Evolutionary conservation across 2,888 invertebrate species (phyloP), one percentile per base, ranked within the genome.

Genomic region (Xylota sylvarum): DNA sequence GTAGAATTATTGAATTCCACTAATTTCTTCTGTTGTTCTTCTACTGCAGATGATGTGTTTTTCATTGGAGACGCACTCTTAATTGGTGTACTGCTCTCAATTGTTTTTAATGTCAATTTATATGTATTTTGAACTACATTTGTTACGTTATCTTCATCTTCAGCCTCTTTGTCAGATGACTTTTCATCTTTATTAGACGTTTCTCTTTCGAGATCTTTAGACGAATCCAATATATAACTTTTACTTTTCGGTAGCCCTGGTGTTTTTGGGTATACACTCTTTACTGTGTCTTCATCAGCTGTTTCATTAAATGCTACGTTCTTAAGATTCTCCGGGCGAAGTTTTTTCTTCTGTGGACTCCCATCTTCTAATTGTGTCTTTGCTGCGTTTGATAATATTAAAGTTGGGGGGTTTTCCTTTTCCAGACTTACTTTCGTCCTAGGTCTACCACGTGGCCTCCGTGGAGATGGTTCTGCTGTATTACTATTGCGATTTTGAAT

Each of bases 231-330:
- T 23, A 86, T 88, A 48, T 79, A 89, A 77, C 87, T 88, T 48
- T 88, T 89, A 37, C 64, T 82, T 56, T 89, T 90, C 5, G 77
- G 76, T 12, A 65, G 86, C 0, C 84, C 88, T 12, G 91, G 91
- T 4, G 91, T 91, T 80, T 89, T 91, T 4, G 90, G 91, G 84
- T 89, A 91, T 23, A 69, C 84, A 4, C 4, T 83, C 65, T 90
- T 90, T 0, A 40, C 60, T 4, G n/a, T 35, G 4, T 88, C 79
- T 14, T 88, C 89, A 3, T 73, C 83, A 4, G 48, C 56, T 7
- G 65, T 58, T 0, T 74, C 72, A 69, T 69, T 56, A n/a, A 92
- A 91, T 2, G 43, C 79, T 0, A 92, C 91, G 4, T 60, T 83
- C 67, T 88, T 89, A 0, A 70, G 32, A 3, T 37, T 69, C 4